Conservation (phyloP, 1,140 invertebrate genomes). For the Sipha flava region DNA sequence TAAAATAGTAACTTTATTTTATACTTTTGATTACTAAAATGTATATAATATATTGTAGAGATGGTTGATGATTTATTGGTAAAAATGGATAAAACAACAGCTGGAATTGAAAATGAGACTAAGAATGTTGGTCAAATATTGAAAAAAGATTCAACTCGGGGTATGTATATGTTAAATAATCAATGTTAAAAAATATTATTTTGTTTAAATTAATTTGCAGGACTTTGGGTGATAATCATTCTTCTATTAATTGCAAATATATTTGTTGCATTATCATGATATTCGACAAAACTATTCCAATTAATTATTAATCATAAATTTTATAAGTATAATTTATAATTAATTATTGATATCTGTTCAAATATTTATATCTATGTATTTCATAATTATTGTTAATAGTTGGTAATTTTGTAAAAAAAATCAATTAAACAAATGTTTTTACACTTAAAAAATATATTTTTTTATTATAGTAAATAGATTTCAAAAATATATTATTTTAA, state of each 20-base stretch:
- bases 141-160: conserved; percentile 18
- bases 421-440: no score
- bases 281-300: not conserved
- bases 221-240: conserved; percentile 59
- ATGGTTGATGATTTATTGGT: conserved; percentile 69
- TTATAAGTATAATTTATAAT: no score
- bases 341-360: not conserved
- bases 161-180: not conserved
- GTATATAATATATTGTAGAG: conserved; percentile 49
- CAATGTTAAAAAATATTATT: not conserved
- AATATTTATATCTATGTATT: not conserved
- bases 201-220: conserved; percentile 35
- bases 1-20: not conserved
- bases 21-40: not conserved
- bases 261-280: conserved; percentile 25
- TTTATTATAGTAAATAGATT: no score
- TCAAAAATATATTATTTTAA: no score
- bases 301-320: no score
- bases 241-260: conserved; percentile 53
- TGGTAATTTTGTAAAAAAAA: no score
- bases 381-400: not conserved
- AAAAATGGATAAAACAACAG: conserved; percentile 61
- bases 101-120: conserved; percentile 58
- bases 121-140: conserved; percentile 37
- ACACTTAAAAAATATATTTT: not conserved